phyloP scores from a whole-genome alignment of 2,888 invertebrate species.

The Suillia variegata region DNA sequence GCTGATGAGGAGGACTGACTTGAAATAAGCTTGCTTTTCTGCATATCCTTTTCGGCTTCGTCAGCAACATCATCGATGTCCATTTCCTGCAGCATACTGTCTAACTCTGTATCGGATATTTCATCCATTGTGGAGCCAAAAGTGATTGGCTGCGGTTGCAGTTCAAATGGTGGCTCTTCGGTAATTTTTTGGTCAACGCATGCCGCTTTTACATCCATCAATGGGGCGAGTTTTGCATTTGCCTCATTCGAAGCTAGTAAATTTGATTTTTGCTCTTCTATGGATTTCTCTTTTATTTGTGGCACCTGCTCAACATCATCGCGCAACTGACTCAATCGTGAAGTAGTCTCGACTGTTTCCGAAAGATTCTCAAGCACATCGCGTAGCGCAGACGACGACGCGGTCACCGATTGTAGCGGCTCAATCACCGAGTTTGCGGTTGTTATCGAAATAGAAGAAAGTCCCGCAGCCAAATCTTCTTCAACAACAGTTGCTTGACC shows the following conservation, averaged over 20 bases:
- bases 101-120: slow-evolving; percentile 61
- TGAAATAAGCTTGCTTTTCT: not conserved
- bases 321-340: slow-evolving; percentile 30
- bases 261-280: not conserved
- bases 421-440: slow-evolving; percentile 45
- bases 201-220: slow-evolving; percentile 15
- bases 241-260: slow-evolving; percentile 2
- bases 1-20: not conserved
- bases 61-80: slow-evolving; percentile 50
- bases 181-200: slow-evolving; percentile 21
- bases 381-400: slow-evolving; percentile 46
- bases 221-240: slow-evolving; percentile 4
- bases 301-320: slow-evolving; percentile 18
- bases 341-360: slow-evolving; percentile 39
- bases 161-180: slow-evolving; percentile 20
- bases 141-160: slow-evolving; percentile 50
- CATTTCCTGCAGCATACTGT: slow-evolving; percentile 60
- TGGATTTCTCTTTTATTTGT: not conserved
- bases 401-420: slow-evolving; percentile 44
- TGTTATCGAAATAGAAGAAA: slow-evolving; percentile 58
- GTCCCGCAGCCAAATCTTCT: slow-evolving; percentile 53
- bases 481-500: slow-evolving; percentile 26
- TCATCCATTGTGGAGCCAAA: slow-evolving; percentile 62
- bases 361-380: slow-evolving; percentile 49
- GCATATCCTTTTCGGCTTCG: not conserved